Percentiles rank a stretch among this genome's conserved stretches.
phyloP scores from a whole-genome alignment of 2,797 vertebrate genomes.

The Helarctos malayanus region DNA sequence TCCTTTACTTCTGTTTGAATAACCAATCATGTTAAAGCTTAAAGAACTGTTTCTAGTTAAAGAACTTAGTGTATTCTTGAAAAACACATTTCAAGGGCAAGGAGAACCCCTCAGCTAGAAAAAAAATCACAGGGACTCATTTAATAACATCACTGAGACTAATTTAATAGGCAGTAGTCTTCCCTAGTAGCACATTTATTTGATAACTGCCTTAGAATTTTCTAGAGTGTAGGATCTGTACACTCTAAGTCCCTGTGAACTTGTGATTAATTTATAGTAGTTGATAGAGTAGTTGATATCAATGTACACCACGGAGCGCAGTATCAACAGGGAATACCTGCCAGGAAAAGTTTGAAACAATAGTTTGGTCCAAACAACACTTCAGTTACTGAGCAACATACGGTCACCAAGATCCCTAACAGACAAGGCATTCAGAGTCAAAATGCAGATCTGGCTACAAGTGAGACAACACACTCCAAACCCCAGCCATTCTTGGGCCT shows the following conservation, averaged over 20 bases:
- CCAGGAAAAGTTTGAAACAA: constrained; percentile 60
- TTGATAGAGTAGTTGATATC: constrained; percentile 6
- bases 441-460: not conserved
- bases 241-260: not conserved
- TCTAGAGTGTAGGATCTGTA: not conserved
- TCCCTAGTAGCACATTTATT: constrained; percentile 27
- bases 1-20: constrained; percentile 46
- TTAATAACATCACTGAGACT: not conserved
- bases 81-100: constrained; percentile 7
- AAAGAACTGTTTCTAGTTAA: constrained; percentile 49
- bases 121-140: not conserved
- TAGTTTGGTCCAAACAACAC: constrained; percentile 50
- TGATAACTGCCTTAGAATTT: constrained; percentile 49
- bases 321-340: constrained; percentile 54
- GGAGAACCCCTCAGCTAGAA: constrained; percentile 6
- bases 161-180: constrained; percentile 10
- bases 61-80: constrained; percentile 17
- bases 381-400: constrained; percentile 55
- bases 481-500: not conserved
- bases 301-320: constrained; percentile 7
- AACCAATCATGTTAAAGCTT: not conserved
- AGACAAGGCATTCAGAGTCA: constrained; percentile 2
- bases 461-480: not conserved
- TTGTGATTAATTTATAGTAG: constrained; percentile 37
- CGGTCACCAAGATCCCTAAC: constrained; percentile 3